Evolutionary conservation across 1,140 invertebrate genomes (phyloP), one percentile per base, ranked within the genome.

Genomic region (Brachionus sp.): DNA sequence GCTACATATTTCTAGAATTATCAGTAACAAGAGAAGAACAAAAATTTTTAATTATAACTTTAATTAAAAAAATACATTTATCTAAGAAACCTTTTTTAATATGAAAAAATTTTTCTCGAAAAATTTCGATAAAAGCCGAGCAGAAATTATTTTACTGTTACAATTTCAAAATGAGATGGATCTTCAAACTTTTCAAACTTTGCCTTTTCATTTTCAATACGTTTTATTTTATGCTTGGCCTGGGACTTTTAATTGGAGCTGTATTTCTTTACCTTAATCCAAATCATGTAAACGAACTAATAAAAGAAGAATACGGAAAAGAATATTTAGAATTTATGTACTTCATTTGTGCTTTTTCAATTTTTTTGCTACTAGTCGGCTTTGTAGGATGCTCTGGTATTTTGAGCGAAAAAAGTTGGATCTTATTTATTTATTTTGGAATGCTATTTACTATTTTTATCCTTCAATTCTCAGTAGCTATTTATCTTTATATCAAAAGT

Each of bases 401-500:
- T 9, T 35, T 80, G 12, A 80, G 16, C 12, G 77, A 80, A 80
- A 80, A 80, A 66, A 66, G 77, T 62, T 80, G 77, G 77, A 57
- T 80, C 23, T 25, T 80, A 35, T 62, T 80, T 25, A 35, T 80
- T 6, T 80, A 80, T 44, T 80, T 80, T 66, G 39, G 77, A 37
- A 37, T 66, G 35, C 16, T 80, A 23, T 80, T 80, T 50, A 66
- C 62, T n/a, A 80, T 80, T 29, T 80, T 80, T 62, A 39, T 42
- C 1, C 19, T 80, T 9, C 77, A 80, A 33, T 80, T 80, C 29
- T 29, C 50, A 10, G 35, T 33, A 4, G 77, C 77, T 37, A 80
- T 80, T 19, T 80, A 39, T 35, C 50, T 80, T 12, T 80, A 80
- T 25, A 39, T 80, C 6, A 39, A 44, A 39, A 80, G 77, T 80